A percentile compares a stretch with the other conserved stretches of the same genome.
Evolutionary conservation across 2,888 invertebrate species (phyloP).

Genomic region (Pseudococcus viburni): DNA sequence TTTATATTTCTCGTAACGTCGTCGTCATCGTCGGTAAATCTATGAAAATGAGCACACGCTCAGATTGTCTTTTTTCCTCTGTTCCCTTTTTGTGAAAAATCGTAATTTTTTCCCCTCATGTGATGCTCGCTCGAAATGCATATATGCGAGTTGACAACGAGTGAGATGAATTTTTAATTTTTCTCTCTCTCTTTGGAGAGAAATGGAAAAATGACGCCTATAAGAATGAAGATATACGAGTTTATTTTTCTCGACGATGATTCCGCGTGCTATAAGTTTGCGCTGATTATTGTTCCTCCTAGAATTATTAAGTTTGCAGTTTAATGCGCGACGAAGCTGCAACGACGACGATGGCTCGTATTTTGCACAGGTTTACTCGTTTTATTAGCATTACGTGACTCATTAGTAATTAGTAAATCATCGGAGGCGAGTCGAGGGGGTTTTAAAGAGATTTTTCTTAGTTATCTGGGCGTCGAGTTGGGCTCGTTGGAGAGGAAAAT

Average conservation of each 20-base stretch:
- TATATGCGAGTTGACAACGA: neutral
- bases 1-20: conserved; percentile 36
- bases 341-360: neutral
- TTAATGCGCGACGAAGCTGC: conserved; percentile 2
- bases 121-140: conserved; percentile 6
- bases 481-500: too few species aligned
- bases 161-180: conserved; percentile 49
- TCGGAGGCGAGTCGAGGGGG: neutral
- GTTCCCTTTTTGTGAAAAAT: neutral
- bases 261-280: neutral
- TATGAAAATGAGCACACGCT: conserved; percentile 32
- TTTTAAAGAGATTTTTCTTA: conserved; percentile 2
- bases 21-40: conserved; percentile 38
- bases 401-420: conserved; percentile 20
- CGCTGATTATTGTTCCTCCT: conserved; percentile 14
- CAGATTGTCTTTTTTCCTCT: conserved; percentile 14
- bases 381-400: conserved; percentile 40
- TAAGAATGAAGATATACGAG: conserved; percentile 9
- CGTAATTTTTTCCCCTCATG: conserved; percentile 38
- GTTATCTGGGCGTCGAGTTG: neutral
- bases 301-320: conserved; percentile 26
- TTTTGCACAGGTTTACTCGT: neutral
- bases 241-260: conserved; percentile 42
- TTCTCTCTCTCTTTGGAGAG: neutral
- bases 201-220: conserved; percentile 39